phyloP scores from a whole-genome alignment of 1,140 invertebrate genomes.

The Batillaria attramentaria region DNA sequence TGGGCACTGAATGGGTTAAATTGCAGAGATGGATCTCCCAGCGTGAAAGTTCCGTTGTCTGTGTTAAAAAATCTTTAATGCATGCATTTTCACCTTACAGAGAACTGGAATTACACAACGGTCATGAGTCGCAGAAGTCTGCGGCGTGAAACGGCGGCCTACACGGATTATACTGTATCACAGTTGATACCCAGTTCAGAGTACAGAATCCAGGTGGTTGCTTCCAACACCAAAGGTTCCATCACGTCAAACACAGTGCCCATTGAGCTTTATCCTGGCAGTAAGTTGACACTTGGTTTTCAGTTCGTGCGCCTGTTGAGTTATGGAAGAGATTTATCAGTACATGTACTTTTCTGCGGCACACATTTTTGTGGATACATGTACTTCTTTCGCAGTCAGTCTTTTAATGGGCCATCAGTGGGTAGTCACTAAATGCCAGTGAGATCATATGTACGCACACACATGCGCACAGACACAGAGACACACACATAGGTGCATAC shows the following conservation, averaged over 20 bases:
- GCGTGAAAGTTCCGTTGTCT: background rate
- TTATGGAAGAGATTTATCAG: too few relatives aligned
- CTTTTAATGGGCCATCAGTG: too few relatives aligned
- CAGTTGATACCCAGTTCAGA: slow-evolving; percentile 62
- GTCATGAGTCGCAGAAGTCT: slow-evolving; percentile 49
- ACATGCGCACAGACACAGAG: too few relatives aligned
- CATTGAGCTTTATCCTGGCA: slow-evolving; percentile 55
- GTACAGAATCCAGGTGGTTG: slow-evolving; percentile 68
- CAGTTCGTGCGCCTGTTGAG: too few relatives aligned
- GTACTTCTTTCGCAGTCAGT: too few relatives aligned
- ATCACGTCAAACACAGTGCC: slow-evolving; percentile 60
- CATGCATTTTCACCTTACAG: slow-evolving; percentile 39
- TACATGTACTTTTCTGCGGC: too few relatives aligned
- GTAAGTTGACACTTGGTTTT: slow-evolving; percentile 47
- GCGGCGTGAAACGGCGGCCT: slow-evolving; percentile 40
- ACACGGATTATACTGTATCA: slow-evolving; percentile 47
- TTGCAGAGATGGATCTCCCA: too few relatives aligned
- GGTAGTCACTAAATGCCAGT: too few relatives aligned
- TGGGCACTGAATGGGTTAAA: too few relatives aligned
- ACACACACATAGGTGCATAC: too few relatives aligned
- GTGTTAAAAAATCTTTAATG: background rate
- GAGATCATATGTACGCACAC: too few relatives aligned
- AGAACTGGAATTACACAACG: slow-evolving; percentile 60
- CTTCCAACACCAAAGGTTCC: slow-evolving; percentile 66
- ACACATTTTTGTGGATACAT: too few relatives aligned